These are phyloP conservation scores for Alloplasta piceator DNA, from an alignment of 2,888 invertebrate species.

Conservation along the genomic window DNA sequence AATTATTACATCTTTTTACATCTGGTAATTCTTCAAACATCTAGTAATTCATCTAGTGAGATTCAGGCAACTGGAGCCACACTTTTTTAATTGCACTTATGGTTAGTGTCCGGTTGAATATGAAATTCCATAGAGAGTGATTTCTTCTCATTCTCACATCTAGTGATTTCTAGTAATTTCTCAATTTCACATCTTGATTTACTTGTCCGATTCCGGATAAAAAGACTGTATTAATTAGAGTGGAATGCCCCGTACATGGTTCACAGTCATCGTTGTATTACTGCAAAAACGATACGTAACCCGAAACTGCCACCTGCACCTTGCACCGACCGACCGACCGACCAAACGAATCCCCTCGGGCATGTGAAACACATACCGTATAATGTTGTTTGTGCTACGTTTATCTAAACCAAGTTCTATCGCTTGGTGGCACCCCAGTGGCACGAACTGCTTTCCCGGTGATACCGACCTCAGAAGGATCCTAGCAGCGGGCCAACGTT, in stretches of 20 bases:
- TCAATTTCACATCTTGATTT: too few relatives aligned
- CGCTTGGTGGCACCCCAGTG: constrained; percentile 5
- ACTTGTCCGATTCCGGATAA: background rate
- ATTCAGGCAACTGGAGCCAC: too few relatives aligned
- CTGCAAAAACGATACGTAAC: constrained; percentile 80
- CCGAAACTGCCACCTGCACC: constrained; percentile 76
- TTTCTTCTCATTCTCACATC: too few relatives aligned
- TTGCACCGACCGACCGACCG: constrained; percentile 67
- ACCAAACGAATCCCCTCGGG: constrained; percentile 12
- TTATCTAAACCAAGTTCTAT: constrained; percentile 26
- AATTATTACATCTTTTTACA: too few relatives aligned
- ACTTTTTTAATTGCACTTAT: too few relatives aligned
- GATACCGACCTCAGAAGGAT: constrained; percentile 10
- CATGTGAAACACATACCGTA: constrained; percentile 50
- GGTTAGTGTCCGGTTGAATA: too few relatives aligned
- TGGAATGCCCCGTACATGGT: background rate
- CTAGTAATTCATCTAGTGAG: too few relatives aligned
- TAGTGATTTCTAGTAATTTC: too few relatives aligned
- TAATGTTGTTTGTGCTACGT: constrained; percentile 19
- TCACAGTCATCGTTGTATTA: background rate
- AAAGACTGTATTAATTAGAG: background rate
- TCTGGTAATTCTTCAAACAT: too few relatives aligned
- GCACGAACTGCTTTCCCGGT: constrained; percentile 10
- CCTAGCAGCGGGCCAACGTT: background rate
- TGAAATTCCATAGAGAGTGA: too few relatives aligned